A percentile compares a stretch with the other conserved stretches of the same genome.
These are phyloP conservation scores for Pachyramphus minor DNA, from an alignment of 2,113 vertebrate genomes.

Conservation along the genomic window DNA sequence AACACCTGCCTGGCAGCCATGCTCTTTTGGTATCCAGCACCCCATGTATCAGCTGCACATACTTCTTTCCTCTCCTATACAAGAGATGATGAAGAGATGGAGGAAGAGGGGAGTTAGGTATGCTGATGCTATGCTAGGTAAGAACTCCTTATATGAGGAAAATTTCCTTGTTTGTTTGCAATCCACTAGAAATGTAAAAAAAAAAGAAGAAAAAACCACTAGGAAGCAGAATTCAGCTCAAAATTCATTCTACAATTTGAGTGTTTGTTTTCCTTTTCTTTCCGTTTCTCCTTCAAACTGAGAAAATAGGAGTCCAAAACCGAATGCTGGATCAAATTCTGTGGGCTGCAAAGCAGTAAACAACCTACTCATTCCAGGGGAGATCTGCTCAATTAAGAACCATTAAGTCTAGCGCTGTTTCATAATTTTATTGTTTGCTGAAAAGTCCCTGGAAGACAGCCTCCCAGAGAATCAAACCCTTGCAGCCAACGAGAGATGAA, in stretches of 20 bases:
- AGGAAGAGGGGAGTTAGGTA: neutral
- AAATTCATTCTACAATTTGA: neutral
- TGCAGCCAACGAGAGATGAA: neutral
- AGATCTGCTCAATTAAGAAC: slow-evolving; percentile 27
- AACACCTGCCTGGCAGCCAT: neutral
- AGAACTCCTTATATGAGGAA: neutral
- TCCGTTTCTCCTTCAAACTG: neutral
- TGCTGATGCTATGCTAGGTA: neutral
- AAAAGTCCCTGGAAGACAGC: neutral
- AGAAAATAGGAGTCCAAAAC: neutral
- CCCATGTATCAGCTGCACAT: neutral
- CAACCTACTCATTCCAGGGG: neutral
- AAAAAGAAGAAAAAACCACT: neutral
- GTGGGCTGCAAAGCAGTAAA: neutral
- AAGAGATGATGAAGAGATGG: neutral
- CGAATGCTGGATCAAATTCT: neutral
- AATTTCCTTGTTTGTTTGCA: neutral
- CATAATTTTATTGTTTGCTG: neutral
- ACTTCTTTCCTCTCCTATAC: neutral
- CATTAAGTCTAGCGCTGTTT: neutral
- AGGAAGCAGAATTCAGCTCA: neutral
- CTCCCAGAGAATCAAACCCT: neutral
- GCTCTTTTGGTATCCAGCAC: neutral
- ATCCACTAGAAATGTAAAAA: neutral
- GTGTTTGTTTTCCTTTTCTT: neutral